phyloP scores from a whole-genome alignment of 2,888 invertebrate species.

The Heterodera filipjevi region DNA sequence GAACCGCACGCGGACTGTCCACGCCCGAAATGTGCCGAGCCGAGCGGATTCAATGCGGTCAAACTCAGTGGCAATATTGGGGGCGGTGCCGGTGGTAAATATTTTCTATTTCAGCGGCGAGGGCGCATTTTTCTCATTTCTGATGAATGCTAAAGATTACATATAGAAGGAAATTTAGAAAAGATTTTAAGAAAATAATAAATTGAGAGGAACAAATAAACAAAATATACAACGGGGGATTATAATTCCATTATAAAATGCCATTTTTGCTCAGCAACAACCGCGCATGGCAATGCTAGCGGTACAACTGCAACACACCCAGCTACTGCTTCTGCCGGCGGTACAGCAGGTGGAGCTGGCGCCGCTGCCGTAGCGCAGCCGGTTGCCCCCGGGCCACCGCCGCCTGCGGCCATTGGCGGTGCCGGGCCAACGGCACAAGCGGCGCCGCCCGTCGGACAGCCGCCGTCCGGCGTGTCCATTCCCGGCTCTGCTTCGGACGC shows the following conservation, averaged over 20 bases:
- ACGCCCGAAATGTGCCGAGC: conserved; percentile 61
- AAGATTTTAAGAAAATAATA: no score
- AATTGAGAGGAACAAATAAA: no score
- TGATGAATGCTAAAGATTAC: no score
- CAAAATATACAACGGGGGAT: no score
- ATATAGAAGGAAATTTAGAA: no score
- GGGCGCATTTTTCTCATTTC: no score
- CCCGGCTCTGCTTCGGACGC: not conserved
- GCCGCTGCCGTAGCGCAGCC: not conserved
- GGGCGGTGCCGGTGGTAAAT: conserved; percentile 25
- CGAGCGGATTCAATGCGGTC: conserved; percentile 59
- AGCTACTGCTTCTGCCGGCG: conserved; percentile 18
- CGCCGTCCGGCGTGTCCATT: not conserved
- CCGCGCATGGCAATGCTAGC: not conserved
- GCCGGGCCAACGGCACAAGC: not conserved
- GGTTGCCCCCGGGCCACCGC: no score
- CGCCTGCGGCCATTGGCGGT: not conserved
- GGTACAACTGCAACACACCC: not conserved
- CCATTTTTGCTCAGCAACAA: not conserved
- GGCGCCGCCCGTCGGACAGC: not conserved
- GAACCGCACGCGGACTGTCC: conserved; percentile 62
- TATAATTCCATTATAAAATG: no score
- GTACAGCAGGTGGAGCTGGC: conserved; percentile 8
- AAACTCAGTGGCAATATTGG: conserved; percentile 41
- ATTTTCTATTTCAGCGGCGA: no score